Conservation (phyloP, 2,888 invertebrate species). For the Scaptomyza caliginosa region DNA sequence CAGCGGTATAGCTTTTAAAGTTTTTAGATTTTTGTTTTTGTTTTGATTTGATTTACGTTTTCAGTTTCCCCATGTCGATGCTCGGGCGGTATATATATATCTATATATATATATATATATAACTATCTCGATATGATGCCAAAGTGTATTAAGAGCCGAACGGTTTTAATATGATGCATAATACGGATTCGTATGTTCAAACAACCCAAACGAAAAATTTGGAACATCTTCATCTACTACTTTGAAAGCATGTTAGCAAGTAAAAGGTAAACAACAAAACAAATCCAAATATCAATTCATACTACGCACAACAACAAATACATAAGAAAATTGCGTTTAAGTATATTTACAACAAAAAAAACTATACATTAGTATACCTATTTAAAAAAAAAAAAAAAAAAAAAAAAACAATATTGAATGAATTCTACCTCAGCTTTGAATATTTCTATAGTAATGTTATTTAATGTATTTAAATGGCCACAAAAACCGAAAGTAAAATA, state of each 20-base stretch:
- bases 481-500: conserved; percentile 35
- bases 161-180: conserved; percentile 37
- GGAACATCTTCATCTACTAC: conserved; percentile 30
- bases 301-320: conserved; percentile 7
- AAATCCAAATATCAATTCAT: conserved; percentile 17
- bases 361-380: conserved; percentile 30
- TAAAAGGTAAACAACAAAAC: conserved; percentile 4
- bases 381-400: conserved; percentile 31
- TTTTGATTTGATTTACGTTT: not conserved
- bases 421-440: conserved; percentile 81
- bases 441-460: conserved; percentile 78
- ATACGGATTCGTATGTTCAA: conserved; percentile 1
- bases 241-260: conserved; percentile 14
- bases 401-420: conserved; percentile 58
- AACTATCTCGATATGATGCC: conserved; percentile 23
- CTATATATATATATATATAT: conserved; percentile 13
- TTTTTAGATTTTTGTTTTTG: not conserved
- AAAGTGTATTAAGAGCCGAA: conserved; percentile 31
- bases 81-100: conserved; percentile 9
- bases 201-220: conserved; percentile 9
- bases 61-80: conserved; percentile 4
- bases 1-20: conserved; percentile 3
- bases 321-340: conserved; percentile 24
- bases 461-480: conserved; percentile 66
- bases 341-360: conserved; percentile 36